phyloP scores from a whole-genome alignment of 2,888 invertebrate genomes.

The Tetragonisca angustula region DNA sequence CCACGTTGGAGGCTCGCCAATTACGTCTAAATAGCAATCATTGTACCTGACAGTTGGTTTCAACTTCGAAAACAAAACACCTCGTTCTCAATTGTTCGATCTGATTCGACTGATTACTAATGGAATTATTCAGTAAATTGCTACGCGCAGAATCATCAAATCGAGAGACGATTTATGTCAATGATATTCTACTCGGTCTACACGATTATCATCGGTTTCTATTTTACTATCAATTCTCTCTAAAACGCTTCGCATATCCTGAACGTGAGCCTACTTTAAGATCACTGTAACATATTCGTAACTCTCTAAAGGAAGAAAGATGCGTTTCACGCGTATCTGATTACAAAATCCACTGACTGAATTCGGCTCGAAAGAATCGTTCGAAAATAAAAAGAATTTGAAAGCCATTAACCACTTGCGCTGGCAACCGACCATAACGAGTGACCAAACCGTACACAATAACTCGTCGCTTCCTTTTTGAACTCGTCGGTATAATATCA shows the following conservation, averaged over 20 bases:
- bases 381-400: too few relatives aligned
- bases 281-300: neutral
- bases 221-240: neutral
- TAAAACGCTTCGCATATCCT: neutral
- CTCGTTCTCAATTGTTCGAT: neutral
- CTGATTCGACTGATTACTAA: neutral
- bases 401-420: too few relatives aligned
- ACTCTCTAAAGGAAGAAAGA: neutral
- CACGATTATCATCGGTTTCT: neutral
- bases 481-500: too few relatives aligned
- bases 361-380: too few relatives aligned
- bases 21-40: neutral
- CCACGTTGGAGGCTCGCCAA: too few relatives aligned
- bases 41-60: neutral
- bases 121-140: neutral
- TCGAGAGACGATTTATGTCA: neutral
- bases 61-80: neutral
- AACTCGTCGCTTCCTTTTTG: too few relatives aligned
- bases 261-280: neutral
- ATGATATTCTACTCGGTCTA: neutral
- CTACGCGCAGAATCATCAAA: neutral
- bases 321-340: slow-evolving; percentile 1
- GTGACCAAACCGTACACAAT: too few relatives aligned
- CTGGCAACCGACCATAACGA: too few relatives aligned
- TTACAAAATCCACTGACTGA: neutral